Base-by-base conservation (phyloP, 1,140 invertebrate species). In the Listronotus oregonensis region DNA sequence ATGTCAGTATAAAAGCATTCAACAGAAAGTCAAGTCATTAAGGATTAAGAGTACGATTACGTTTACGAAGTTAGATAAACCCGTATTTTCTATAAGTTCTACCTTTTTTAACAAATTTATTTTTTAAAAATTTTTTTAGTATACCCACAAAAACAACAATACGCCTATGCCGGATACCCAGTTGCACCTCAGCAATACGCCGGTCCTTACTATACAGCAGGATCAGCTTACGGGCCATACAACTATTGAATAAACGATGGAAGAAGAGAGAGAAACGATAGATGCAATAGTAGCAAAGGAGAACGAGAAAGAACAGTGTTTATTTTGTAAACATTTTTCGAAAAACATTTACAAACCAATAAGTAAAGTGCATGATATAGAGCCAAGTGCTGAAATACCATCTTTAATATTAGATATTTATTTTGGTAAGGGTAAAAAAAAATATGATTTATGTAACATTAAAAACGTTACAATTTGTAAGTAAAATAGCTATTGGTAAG, bases 101-200 rank as follows among this genome's bases (percentile, higher is more conserved):
- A n/a, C n/a, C n/a, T n/a, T n/a, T n/a, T n/a, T n/a, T n/a, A n/a
- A n/a, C n/a, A n/a, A n/a, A n/a, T n/a, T n/a, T n/a, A n/a, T n/a
- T n/a, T n/a, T n/a, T n/a, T n/a, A n/a, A n/a, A n/a, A n/a, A 27
- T 47, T 44, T 50, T 51, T 72, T 64, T 83, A 94, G 92, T 96
- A 64, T 96, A 96, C 81, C 93, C 93, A 14, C 94, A 95, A 80
- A 96, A 96, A 80, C 92, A 95, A 80, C 93, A 94, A 69, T 92
- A 91, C 75, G 89, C 90, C 0, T 95, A 95, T 77, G 90, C 91
- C 44, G 91, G 92, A 66, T 94, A 95, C 70, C 90, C 91, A 34
- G 87, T 85, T 72, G 82, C 87, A 40, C 89, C 92, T 42, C 70
- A 71, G 43, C 90, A 90, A 43, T 94, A 93, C 78, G 87, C 92